phyloP scores from a whole-genome alignment of 2,888 invertebrate species.

The Thyatira batis region DNA sequence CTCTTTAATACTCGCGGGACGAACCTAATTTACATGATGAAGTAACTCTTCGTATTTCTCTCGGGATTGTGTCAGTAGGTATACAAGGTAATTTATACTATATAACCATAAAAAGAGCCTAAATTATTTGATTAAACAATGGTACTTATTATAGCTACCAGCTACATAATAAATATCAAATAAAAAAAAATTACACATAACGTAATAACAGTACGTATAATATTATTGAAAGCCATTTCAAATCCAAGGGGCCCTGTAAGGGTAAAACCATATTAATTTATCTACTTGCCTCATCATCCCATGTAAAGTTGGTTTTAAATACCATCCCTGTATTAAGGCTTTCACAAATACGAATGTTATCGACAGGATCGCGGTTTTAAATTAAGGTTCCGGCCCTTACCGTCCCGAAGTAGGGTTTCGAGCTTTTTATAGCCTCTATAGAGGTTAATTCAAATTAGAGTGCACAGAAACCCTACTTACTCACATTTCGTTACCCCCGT shows the following conservation, averaged over 20 bases:
- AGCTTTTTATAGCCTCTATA: slow-evolving; percentile 22
- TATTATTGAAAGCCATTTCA: slow-evolving; percentile 3
- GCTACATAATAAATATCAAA: neutral
- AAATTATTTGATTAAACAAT: no score
- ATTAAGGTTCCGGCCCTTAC: slow-evolving; percentile 18
- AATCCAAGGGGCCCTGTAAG: neutral
- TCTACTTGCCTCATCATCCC: slow-evolving; percentile 1
- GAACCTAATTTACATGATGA: slow-evolving; percentile 20
- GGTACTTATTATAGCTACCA: neutral
- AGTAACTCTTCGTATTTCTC: slow-evolving; percentile 11
- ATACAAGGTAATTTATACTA: neutral
- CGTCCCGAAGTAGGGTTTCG: slow-evolving; percentile 4
- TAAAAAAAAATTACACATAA: neutral
- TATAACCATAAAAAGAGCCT: no score
- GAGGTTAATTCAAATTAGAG: slow-evolving; percentile 32
- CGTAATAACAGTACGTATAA: neutral
- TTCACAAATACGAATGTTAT: slow-evolving; percentile 16
- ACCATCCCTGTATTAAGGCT: neutral
- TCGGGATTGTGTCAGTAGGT: neutral
- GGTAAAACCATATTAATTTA: neutral
- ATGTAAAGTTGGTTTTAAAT: neutral
- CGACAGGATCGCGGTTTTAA: slow-evolving; percentile 26
- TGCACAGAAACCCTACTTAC: slow-evolving; percentile 19
- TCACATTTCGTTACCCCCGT: neutral
- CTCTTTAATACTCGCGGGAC: slow-evolving; percentile 13